Evolutionary conservation across 2,113 vertebrate species (phyloP).

Genomic region (Campylomormyrus numenius): DNA sequence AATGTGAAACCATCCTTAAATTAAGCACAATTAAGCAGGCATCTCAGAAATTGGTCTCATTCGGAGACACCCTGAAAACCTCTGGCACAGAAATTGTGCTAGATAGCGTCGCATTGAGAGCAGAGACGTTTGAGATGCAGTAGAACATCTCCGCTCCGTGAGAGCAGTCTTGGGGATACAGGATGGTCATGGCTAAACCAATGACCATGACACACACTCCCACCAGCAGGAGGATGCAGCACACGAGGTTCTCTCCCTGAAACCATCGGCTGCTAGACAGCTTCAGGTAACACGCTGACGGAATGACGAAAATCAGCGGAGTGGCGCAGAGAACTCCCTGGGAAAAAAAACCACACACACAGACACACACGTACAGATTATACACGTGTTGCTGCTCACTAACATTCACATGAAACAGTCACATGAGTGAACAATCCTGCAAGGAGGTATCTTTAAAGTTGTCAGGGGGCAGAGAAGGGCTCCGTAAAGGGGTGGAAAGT

Average conservation of each 20-base stretch:
- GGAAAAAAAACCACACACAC: background rate
- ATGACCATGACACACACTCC: conserved; percentile 77
- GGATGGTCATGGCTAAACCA: conserved; percentile 70
- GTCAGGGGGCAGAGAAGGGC: background rate
- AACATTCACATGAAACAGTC: background rate
- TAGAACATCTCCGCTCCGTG: conserved; percentile 90
- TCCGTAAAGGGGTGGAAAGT: background rate
- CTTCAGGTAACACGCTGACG: conserved; percentile 81
- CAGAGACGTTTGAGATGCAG: conserved; percentile 69
- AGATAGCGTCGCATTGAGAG: conserved; percentile 48
- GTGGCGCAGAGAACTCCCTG: conserved; percentile 84
- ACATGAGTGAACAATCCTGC: background rate
- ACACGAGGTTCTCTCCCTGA: conserved; percentile 67
- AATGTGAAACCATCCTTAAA: background rate
- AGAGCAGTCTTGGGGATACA: conserved; percentile 75
- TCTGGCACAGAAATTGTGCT: conserved; percentile 22
- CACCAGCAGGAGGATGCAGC: conserved; percentile 61
- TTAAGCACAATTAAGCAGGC: background rate
- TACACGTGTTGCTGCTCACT: background rate
- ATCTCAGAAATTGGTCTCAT: background rate
- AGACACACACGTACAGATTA: background rate
- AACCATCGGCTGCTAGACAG: conserved; percentile 74
- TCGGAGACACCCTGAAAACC: conserved; percentile 22
- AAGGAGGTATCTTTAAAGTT: background rate
- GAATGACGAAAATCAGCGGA: conserved; percentile 90